Evolutionary conservation across 2,888 invertebrate species (phyloP).

Genomic region (Apamea sordens): DNA sequence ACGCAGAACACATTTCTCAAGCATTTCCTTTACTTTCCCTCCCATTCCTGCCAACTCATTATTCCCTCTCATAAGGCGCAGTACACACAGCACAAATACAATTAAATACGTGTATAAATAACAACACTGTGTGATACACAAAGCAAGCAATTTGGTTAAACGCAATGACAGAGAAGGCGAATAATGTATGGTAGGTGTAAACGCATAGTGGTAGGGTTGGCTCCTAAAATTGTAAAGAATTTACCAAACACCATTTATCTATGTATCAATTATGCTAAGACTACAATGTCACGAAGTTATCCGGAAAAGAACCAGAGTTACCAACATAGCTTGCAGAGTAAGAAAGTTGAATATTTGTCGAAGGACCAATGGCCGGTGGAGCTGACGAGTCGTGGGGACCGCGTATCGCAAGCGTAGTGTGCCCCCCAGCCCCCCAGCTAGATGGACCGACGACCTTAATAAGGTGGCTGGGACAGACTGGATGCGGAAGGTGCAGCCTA

Average conservation of each 20-base stretch:
- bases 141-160: constrained; percentile 66
- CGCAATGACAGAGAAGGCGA: constrained; percentile 41
- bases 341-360: too few relatives aligned
- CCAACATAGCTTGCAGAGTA: too few relatives aligned
- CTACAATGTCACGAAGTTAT: too few relatives aligned
- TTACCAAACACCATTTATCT: neutral
- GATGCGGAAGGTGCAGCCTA: too few relatives aligned
- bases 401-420: too few relatives aligned
- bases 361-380: too few relatives aligned
- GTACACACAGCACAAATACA: constrained; percentile 28
- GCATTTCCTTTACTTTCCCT: neutral
- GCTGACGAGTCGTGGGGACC: too few relatives aligned
- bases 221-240: neutral
- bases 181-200: constrained; percentile 41
- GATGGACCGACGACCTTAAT: too few relatives aligned
- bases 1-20: neutral
- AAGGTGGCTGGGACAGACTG: too few relatives aligned
- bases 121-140: constrained; percentile 44
- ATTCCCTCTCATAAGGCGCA: neutral
- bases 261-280: too few relatives aligned
- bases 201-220: constrained; percentile 58
- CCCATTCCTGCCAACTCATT: constrained; percentile 6
- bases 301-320: too few relatives aligned
- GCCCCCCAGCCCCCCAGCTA: too few relatives aligned
- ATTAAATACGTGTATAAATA: constrained; percentile 56